phyloP scores from a whole-genome alignment of 2,888 invertebrate species.

The Parochlus steinenii region DNA sequence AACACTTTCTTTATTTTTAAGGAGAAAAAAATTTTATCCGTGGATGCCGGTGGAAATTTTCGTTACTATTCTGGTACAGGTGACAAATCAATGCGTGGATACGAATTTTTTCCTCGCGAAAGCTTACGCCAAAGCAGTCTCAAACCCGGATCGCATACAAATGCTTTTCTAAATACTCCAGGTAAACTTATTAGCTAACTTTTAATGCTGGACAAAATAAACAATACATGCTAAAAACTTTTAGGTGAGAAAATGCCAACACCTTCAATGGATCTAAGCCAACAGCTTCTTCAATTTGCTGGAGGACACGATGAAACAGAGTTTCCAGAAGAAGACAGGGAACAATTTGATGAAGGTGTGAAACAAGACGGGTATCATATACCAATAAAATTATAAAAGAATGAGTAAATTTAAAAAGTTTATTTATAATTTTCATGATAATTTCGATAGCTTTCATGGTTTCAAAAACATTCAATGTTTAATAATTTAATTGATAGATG shows the following conservation, averaged over 20 bases:
- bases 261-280: conserved; percentile 25
- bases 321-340: conserved; percentile 1
- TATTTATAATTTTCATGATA: too few species aligned
- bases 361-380: too few species aligned
- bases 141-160: conserved; percentile 35
- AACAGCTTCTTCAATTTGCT: conserved; percentile 24
- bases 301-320: conserved; percentile 1
- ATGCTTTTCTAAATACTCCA: conserved; percentile 33
- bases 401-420: too few species aligned
- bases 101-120: conserved; percentile 61
- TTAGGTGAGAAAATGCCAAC: conserved; percentile 23
- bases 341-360: too few species aligned
- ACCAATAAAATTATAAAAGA: too few species aligned
- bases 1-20: too few species aligned
- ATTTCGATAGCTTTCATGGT: background rate
- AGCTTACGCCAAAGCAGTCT: conserved; percentile 43
- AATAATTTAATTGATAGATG: conserved; percentile 1
- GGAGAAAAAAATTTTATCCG: conserved; percentile 85
- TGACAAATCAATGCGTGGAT: conserved; percentile 57
- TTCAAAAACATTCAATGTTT: conserved; percentile 3
- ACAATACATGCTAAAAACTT: too few species aligned
- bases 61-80: conserved; percentile 75
- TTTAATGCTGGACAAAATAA: too few species aligned
- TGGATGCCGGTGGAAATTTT: conserved; percentile 78
- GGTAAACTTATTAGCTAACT: too few species aligned